Evolutionary conservation across 2,113 vertebrate species (phyloP).

Genomic region (Prochilodus magdalenae): DNA sequence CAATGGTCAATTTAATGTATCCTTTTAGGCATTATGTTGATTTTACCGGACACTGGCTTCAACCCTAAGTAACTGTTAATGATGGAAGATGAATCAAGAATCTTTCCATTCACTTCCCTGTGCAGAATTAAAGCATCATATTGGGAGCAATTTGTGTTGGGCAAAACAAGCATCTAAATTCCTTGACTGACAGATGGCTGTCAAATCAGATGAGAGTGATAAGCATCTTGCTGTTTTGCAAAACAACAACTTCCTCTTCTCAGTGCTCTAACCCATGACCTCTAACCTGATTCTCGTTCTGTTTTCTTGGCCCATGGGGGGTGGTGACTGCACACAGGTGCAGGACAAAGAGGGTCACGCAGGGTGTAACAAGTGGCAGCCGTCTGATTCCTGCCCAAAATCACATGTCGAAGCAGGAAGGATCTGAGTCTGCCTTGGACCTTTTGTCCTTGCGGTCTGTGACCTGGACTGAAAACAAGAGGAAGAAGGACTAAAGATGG

Average conservation of each 20-base stretch:
- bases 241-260: conserved; percentile 95
- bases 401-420: conserved; percentile 48
- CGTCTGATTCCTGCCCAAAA: conserved; percentile 53
- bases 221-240: conserved; percentile 87
- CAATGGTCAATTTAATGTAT: background rate
- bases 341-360: conserved; percentile 80
- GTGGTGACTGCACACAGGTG: conserved; percentile 84
- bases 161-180: conserved; percentile 76
- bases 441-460: conserved; percentile 43
- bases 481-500: conserved; percentile 32
- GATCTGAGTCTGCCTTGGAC: conserved; percentile 42
- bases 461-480: conserved; percentile 43
- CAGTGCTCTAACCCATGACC: conserved; percentile 86
- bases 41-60: background rate
- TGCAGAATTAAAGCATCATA: conserved; percentile 33
- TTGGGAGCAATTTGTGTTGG: conserved; percentile 68
- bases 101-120: background rate
- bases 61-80: background rate
- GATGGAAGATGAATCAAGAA: background rate
- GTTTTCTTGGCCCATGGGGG: conserved; percentile 78
- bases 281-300: conserved; percentile 88
- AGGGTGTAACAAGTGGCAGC: conserved; percentile 58
- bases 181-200: conserved; percentile 91
- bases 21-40: background rate
- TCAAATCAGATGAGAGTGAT: conserved; percentile 94